phyloP scores from a whole-genome alignment of 2,888 invertebrate genomes.

The Adelognathus sp. region DNA sequence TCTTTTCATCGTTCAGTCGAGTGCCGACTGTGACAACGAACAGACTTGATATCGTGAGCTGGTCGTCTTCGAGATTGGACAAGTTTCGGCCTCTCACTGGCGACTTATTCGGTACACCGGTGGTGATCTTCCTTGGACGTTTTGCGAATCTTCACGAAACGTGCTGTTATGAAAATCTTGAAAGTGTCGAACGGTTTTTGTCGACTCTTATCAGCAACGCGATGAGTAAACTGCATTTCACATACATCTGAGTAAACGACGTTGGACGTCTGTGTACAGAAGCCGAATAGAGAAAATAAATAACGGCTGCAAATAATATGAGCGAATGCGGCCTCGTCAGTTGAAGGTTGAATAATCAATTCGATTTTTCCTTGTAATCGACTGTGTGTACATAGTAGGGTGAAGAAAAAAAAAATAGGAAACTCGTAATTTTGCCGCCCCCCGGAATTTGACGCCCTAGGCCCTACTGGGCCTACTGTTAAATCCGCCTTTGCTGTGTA shows the following conservation, averaged over 20 bases:
- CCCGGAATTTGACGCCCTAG: too few species aligned
- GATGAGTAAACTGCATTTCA: not conserved
- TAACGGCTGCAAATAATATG: not conserved
- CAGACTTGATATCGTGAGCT: not conserved
- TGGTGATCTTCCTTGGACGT: not conserved
- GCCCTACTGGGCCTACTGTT: too few species aligned
- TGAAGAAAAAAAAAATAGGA: too few species aligned
- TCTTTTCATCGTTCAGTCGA: constrained; percentile 2
- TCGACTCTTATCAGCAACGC: not conserved
- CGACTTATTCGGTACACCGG: not conserved
- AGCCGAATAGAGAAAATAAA: not conserved
- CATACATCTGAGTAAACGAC: not conserved
- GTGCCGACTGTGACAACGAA: not conserved
- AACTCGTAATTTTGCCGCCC: too few species aligned
- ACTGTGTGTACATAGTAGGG: too few species aligned
- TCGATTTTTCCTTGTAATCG: too few species aligned
- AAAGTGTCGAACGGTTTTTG: not conserved
- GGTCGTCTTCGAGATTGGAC: not conserved
- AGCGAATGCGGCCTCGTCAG: not conserved
- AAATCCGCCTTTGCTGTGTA: too few species aligned
- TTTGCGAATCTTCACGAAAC: constrained; percentile 7
- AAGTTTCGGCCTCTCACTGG: not conserved
- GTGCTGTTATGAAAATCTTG: not conserved
- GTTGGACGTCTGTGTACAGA: not conserved
- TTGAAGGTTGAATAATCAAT: too few species aligned